Conservation (phyloP, 2,797 vertebrate genomes). For the Syngnathus acus region DNA sequence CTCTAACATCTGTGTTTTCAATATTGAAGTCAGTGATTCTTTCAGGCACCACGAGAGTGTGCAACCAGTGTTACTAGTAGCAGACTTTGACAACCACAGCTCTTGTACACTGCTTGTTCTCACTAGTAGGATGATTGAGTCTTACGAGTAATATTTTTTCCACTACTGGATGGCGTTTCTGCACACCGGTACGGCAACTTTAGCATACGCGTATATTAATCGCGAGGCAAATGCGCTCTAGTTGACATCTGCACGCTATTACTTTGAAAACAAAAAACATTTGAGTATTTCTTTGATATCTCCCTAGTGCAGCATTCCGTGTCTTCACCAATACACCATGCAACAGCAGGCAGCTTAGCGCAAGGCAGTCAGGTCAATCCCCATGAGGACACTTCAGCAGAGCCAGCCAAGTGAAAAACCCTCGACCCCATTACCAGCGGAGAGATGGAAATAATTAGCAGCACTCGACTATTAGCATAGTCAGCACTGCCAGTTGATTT, state of each 20-base stretch:
- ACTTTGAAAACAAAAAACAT: too few species aligned
- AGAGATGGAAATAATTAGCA: conserved; percentile 54
- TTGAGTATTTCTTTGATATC: too few species aligned
- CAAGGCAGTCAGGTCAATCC: conserved; percentile 29
- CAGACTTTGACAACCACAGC: too few species aligned
- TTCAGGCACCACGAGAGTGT: too few species aligned
- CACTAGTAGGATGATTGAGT: too few species aligned
- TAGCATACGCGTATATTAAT: background rate
- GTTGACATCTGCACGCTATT: background rate
- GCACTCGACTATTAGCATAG: conserved; percentile 37
- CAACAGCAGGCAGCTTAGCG: conserved; percentile 31
- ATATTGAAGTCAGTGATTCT: too few species aligned
- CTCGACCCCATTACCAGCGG: conserved; percentile 39
- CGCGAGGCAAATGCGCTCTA: background rate
- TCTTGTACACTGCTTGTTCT: too few species aligned
- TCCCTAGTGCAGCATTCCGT: conserved; percentile 24
- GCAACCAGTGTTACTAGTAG: too few species aligned
- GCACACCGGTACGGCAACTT: background rate
- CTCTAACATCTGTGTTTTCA: too few species aligned
- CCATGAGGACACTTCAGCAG: conserved; percentile 36
- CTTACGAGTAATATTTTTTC: too few species aligned
- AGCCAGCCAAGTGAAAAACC: conserved; percentile 51
- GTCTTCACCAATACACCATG: conserved; percentile 37
- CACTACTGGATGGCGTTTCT: background rate
- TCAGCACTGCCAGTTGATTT: conserved; percentile 50